A percentile compares a stretch with the other conserved stretches of the same genome.
phyloP scores from a whole-genome alignment of 2,888 invertebrate genomes.

The Dryobota labecula region DNA sequence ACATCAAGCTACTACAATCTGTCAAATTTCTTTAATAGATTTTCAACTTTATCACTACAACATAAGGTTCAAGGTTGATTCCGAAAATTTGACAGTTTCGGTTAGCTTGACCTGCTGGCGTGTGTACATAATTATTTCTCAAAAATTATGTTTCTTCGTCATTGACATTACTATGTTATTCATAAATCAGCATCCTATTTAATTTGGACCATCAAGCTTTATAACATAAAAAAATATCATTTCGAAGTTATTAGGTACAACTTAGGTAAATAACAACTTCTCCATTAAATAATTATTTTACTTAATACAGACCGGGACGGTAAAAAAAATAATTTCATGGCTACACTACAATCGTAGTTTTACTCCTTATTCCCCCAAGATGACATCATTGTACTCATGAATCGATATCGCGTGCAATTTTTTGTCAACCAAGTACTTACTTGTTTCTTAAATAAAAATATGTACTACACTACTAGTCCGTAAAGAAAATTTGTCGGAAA shows the following conservation, averaged over 20 bases:
- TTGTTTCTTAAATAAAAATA: conserved; percentile 6
- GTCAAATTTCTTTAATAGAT: too few relatives aligned
- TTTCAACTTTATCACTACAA: too few relatives aligned
- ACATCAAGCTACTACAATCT: too few relatives aligned
- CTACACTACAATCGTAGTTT: conserved; percentile 44
- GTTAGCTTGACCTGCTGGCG: too few relatives aligned
- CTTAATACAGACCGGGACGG: not conserved
- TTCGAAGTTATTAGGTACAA: too few relatives aligned
- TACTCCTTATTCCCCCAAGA: conserved; percentile 48
- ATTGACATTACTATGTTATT: not conserved
- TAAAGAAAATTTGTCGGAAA: not conserved
- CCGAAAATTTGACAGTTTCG: too few relatives aligned
- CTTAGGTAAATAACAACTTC: not conserved
- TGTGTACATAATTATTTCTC: not conserved
- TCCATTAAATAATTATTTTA: not conserved
- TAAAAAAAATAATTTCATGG: conserved; percentile 38
- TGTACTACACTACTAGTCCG: not conserved
- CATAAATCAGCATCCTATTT: not conserved
- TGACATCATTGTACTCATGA: conserved; percentile 66
- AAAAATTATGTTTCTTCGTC: not conserved
- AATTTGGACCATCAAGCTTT: not conserved
- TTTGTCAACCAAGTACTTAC: conserved; percentile 2
- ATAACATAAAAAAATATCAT: not conserved
- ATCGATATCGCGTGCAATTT: conserved; percentile 59
- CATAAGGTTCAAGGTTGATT: too few relatives aligned